phyloP scores from a whole-genome alignment of 35 echinoderm and acorn worm genomes.

The Lytechinus variegatus region DNA sequence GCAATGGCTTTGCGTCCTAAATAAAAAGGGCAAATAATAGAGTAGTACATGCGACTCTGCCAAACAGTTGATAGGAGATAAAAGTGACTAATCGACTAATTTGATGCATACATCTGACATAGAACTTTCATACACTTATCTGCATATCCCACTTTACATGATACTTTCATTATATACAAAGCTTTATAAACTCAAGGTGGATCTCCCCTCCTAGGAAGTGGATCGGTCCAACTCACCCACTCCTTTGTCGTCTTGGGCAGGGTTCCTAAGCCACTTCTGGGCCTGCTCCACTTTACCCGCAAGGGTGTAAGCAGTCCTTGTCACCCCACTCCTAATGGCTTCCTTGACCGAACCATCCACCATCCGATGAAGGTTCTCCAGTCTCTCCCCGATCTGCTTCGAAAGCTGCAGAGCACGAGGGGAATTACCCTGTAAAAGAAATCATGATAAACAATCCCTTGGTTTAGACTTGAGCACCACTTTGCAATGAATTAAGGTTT shows the following conservation, averaged over 20 bases:
- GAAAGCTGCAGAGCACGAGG: conserved; percentile 71
- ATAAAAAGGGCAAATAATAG: background rate
- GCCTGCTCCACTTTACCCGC: conserved; percentile 93
- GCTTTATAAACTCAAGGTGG: too few species aligned
- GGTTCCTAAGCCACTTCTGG: conserved; percentile 82
- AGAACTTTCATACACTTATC: too few species aligned
- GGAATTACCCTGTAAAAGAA: conserved; percentile 63
- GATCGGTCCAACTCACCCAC: conserved; percentile 66
- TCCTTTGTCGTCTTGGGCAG: conserved; percentile 65
- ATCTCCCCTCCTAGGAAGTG: background rate
- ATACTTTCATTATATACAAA: too few species aligned
- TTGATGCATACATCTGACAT: too few species aligned
- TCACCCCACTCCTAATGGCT: conserved; percentile 59
- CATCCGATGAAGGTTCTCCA: conserved; percentile 61
- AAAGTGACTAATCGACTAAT: too few species aligned
- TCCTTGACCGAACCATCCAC: conserved; percentile 60
- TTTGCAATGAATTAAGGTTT: too few species aligned
- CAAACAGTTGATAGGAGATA: too few species aligned
- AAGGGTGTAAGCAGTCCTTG: conserved; percentile 81
- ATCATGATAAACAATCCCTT: too few species aligned
- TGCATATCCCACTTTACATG: too few species aligned
- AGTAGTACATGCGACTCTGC: too few species aligned
- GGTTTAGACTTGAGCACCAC: too few species aligned
- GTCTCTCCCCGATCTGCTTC: conserved; percentile 61
- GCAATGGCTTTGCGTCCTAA: conserved; percentile 66